Evolutionary conservation across 2,797 vertebrate genomes (phyloP).

Genomic region (Furcifer pardalis): DNA sequence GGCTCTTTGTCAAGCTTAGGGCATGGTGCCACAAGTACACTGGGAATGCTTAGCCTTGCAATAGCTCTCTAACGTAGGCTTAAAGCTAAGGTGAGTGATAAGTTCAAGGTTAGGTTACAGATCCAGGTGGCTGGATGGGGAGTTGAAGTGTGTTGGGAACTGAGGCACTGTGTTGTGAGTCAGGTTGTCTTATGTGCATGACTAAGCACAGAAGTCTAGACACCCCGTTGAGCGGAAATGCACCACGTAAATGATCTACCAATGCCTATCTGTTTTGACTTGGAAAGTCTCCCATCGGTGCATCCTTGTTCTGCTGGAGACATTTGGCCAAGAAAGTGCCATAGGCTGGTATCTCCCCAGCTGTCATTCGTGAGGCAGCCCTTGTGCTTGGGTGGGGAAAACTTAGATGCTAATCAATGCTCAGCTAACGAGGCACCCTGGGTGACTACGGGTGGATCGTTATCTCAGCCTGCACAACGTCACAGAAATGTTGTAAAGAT

Average conservation of each 20-base stretch:
- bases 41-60: not conserved
- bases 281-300: too few species aligned
- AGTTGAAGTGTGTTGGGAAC: too few species aligned
- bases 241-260: too few species aligned
- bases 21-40: not conserved
- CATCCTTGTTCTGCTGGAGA: too few species aligned
- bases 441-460: too few species aligned
- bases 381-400: not conserved
- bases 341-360: too few species aligned
- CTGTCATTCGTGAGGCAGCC: too few species aligned
- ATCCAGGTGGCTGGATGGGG: not conserved
- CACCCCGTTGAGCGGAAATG: not conserved
- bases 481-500: not conserved
- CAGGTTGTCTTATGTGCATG: not conserved
- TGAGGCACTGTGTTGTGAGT: too few species aligned
- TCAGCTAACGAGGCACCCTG: not conserved
- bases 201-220: not conserved
- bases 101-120: too few species aligned
- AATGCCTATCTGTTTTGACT: too few species aligned
- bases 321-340: too few species aligned
- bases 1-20: not conserved
- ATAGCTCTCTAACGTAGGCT: too few species aligned
- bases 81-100: not conserved
- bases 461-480: not conserved
- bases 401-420: not conserved